A percentile compares a stretch with the other conserved stretches of the same genome.
These are phyloP conservation scores for Entomobrya proxima DNA, from an alignment of 2,888 invertebrate genomes.

Conservation along the genomic window DNA sequence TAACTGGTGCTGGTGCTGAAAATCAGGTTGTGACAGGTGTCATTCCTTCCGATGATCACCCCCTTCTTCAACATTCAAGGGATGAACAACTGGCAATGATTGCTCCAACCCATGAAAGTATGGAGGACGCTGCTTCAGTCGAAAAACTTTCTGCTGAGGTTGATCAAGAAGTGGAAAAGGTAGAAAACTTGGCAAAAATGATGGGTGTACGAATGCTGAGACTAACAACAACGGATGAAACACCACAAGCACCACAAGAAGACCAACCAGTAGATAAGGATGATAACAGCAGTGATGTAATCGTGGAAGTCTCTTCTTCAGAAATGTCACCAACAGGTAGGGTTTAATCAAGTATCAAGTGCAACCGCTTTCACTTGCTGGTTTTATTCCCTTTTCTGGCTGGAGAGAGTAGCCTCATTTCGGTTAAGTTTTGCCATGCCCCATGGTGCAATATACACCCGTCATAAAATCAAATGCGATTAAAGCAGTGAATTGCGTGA, in stretches of 20 bases:
- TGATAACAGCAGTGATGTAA: neutral
- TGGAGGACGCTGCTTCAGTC: neutral
- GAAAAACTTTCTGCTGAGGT: neutral
- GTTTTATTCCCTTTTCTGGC: neutral
- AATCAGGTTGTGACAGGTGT: constrained; percentile 30
- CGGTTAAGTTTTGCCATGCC: neutral
- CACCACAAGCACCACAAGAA: neutral
- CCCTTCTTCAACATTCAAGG: neutral
- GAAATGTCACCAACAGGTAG: neutral
- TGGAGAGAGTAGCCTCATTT: neutral
- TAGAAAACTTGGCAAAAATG: neutral
- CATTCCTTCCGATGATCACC: neutral
- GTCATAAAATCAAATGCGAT: neutral
- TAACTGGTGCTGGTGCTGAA: constrained; percentile 22
- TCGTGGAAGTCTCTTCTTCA: neutral
- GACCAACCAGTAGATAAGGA: neutral
- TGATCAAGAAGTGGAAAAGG: neutral
- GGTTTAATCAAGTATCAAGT: neutral
- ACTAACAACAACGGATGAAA: neutral
- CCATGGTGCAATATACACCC: neutral
- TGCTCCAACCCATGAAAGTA: neutral
- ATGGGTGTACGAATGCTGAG: neutral
- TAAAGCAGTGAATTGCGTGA: neutral
- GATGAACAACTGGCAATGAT: neutral
- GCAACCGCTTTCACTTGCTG: neutral